A percentile compares a stretch with the other conserved stretches of the same genome.
Conservation (phyloP, 2,888 invertebrate species). For the Argynnis bischoffii region DNA sequence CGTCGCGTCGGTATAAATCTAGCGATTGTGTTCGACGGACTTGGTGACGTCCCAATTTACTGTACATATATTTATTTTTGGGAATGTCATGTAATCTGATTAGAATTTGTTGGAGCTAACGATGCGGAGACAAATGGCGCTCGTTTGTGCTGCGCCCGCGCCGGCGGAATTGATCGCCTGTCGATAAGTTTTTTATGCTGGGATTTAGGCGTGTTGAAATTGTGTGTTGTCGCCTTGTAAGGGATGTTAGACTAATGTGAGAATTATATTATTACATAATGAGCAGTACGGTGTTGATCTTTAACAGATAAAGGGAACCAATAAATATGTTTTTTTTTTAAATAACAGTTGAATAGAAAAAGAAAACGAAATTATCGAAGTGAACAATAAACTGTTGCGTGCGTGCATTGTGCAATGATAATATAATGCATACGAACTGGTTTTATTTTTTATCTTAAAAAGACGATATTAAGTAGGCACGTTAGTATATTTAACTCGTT, state of each 20-base stretch:
- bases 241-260: constrained; percentile 20
- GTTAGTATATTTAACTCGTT: no score
- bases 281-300: constrained; percentile 8
- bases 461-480: no score
- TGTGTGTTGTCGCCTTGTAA: constrained; percentile 19
- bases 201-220: constrained; percentile 19
- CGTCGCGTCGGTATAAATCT: constrained; percentile 32
- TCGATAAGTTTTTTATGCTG: constrained; percentile 19
- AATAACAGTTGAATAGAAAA: background rate
- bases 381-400: no score
- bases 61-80: constrained; percentile 38
- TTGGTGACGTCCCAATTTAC: constrained; percentile 38
- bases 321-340: background rate
- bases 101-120: constrained; percentile 34
- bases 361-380: no score
- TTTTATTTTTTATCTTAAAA: no score
- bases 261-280: constrained; percentile 20
- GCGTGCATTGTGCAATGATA: no score
- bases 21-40: constrained; percentile 25
- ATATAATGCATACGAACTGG: no score
- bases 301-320: background rate
- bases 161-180: constrained; percentile 21
- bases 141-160: constrained; percentile 28
- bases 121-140: constrained; percentile 34
- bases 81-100: constrained; percentile 39